Evolutionary conservation across 2,888 invertebrate species (phyloP).

Genomic region (Brachypalpus laphriformis): DNA sequence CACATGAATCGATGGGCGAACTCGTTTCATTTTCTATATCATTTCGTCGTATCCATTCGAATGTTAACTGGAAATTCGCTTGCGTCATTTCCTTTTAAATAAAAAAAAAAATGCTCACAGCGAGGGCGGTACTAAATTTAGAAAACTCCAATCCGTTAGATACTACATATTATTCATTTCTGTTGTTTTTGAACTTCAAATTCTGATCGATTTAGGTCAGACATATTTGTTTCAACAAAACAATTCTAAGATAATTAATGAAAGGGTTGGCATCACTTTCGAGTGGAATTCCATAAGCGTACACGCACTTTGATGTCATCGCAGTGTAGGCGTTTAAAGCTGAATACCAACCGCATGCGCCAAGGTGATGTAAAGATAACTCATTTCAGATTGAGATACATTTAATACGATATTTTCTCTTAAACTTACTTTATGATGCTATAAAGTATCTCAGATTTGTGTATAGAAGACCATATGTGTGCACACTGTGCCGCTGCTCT

Average conservation of each 20-base stretch:
- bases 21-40: constrained; percentile 56
- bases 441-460: constrained; percentile 9
- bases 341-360: background rate
- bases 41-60: constrained; percentile 22
- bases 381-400: constrained; percentile 5
- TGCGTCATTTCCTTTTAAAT: constrained; percentile 65
- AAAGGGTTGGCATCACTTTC: constrained; percentile 20
- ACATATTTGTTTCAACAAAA: background rate
- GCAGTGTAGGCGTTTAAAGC: constrained; percentile 27
- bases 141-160: constrained; percentile 8
- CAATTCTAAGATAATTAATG: background rate
- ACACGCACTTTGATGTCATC: constrained; percentile 6
- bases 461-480: background rate
- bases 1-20: constrained; percentile 64
- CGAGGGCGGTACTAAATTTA: constrained; percentile 45
- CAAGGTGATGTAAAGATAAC: constrained; percentile 2
- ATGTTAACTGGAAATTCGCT: constrained; percentile 38
- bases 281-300: background rate
- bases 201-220: constrained; percentile 55
- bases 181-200: constrained; percentile 52
- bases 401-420: background rate
- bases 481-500: too few relatives aligned
- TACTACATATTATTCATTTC: too few relatives aligned
- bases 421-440: background rate
- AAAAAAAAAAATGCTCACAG: background rate